A percentile compares a stretch with the other conserved stretches of the same genome.
phyloP scores from a whole-genome alignment of 1,140 invertebrate species.

The Parapsyche elsis region DNA sequence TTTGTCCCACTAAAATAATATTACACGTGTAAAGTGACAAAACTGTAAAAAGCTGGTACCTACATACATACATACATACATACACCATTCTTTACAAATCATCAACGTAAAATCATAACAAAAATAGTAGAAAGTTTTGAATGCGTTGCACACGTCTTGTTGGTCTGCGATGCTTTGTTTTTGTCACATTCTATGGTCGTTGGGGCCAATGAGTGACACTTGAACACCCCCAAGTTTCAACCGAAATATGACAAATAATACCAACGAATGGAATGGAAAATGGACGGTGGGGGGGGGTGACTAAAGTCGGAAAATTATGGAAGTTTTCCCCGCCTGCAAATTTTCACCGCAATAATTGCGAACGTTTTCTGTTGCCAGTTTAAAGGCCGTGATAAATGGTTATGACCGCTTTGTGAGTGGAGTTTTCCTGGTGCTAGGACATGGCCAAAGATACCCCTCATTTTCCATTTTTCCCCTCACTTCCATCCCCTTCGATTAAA shows the following conservation, averaged over 20 bases:
- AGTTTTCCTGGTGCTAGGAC: not conserved
- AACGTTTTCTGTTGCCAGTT: slow-evolving; percentile 43
- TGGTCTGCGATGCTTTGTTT: too few relatives aligned
- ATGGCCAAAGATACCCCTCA: not conserved
- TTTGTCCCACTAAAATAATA: too few relatives aligned
- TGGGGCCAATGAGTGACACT: not conserved
- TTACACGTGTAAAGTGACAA: too few relatives aligned
- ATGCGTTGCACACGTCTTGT: too few relatives aligned
- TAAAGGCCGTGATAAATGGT: slow-evolving; percentile 42
- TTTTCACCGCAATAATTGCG: slow-evolving; percentile 41
- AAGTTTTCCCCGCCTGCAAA: slow-evolving; percentile 30
- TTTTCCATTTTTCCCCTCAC: not conserved
- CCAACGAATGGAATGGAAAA: not conserved
- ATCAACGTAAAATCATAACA: not conserved
- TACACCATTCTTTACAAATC: too few relatives aligned
- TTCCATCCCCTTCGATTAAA: not conserved
- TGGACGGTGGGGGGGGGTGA: not conserved
- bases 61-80: too few relatives aligned
- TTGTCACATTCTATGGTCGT: too few relatives aligned
- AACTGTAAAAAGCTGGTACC: too few relatives aligned
- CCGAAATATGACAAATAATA: slow-evolving; percentile 18
- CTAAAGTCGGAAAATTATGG: slow-evolving; percentile 34
- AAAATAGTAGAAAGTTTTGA: too few relatives aligned
- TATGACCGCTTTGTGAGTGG: slow-evolving; percentile 32
- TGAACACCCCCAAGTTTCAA: not conserved